Evolutionary conservation across 2,888 invertebrate species (phyloP).

Genomic region (Thereva unica): DNA sequence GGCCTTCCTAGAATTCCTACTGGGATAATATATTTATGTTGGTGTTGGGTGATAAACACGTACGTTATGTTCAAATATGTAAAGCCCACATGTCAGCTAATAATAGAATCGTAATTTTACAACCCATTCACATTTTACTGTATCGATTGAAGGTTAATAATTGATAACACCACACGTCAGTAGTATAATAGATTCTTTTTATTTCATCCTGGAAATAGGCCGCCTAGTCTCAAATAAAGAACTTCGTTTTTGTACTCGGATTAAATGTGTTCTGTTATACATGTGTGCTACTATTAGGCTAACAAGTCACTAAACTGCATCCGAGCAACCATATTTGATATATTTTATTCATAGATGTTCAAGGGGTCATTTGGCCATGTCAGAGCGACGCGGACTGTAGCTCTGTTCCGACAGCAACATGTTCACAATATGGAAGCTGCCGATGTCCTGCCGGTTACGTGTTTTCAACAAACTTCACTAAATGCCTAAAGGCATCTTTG

Average conservation of each 20-base stretch:
- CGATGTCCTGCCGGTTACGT: constrained; percentile 52
- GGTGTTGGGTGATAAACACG: neutral
- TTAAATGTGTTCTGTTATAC: too few species aligned
- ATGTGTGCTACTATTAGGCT: too few species aligned
- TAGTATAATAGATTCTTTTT: constrained; percentile 4
- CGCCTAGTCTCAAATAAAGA: too few species aligned
- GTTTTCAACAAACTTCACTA: constrained; percentile 51
- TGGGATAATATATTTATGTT: too few species aligned
- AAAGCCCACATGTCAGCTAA: constrained; percentile 13
- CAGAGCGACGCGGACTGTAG: constrained; percentile 51
- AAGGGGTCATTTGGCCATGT: constrained; percentile 53
- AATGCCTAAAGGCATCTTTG: constrained; percentile 55
- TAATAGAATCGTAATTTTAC: constrained; percentile 28
- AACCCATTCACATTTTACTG: constrained; percentile 27
- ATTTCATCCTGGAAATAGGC: neutral
- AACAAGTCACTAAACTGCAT: too few species aligned
- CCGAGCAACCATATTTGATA: too few species aligned
- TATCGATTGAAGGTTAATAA: constrained; percentile 21
- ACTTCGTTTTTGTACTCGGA: too few species aligned
- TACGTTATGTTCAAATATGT: neutral
- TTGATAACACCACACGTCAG: constrained; percentile 14
- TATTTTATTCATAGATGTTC: constrained; percentile 21
- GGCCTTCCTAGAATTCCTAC: too few species aligned
- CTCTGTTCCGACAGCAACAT: constrained; percentile 49
- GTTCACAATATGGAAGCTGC: constrained; percentile 49